Conservation (phyloP, 2,888 invertebrate genomes). For the Allophyes oxyacanthae region DNA sequence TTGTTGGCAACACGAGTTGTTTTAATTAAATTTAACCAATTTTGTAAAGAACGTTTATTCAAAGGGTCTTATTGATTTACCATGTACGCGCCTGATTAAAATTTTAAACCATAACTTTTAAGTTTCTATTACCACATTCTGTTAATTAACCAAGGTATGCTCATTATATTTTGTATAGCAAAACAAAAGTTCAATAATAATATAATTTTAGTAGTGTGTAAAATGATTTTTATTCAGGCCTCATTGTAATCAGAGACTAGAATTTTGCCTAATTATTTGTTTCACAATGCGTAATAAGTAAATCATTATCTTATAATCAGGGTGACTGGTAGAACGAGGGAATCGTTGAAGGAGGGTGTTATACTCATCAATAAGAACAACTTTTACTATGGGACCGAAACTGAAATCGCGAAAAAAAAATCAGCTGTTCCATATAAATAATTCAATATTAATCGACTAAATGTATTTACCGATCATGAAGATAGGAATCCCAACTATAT, state of each 20-base stretch:
- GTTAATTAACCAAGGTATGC: neutral
- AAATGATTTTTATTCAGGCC: conserved; percentile 1
- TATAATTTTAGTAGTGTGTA: neutral
- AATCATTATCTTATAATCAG: too few species aligned
- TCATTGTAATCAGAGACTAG: conserved; percentile 1
- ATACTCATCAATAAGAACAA: too few species aligned
- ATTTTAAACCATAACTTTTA: conserved; percentile 28
- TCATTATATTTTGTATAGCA: neutral
- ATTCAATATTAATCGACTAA: too few species aligned
- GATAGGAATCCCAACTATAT: too few species aligned
- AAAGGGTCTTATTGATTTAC: conserved; percentile 48
- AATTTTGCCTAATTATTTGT: conserved; percentile 1
- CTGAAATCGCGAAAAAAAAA: too few species aligned
- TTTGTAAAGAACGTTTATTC: conserved; percentile 52
- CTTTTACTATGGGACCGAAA: too few species aligned
- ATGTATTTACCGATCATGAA: too few species aligned
- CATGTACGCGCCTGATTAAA: conserved; percentile 44
- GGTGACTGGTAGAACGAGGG: too few species aligned
- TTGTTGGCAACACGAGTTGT: conserved; percentile 56
- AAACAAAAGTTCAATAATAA: neutral
- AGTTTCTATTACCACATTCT: conserved; percentile 23
- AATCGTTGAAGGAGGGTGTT: too few species aligned
- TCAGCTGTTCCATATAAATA: too few species aligned
- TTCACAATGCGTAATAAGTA: too few species aligned
- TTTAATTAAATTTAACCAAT: conserved; percentile 65